A percentile compares a stretch with the other conserved stretches of the same genome.
These are phyloP conservation scores for Monoplex corrugatus DNA, from an alignment of 2,888 invertebrate genomes.

Conservation along the genomic window DNA sequence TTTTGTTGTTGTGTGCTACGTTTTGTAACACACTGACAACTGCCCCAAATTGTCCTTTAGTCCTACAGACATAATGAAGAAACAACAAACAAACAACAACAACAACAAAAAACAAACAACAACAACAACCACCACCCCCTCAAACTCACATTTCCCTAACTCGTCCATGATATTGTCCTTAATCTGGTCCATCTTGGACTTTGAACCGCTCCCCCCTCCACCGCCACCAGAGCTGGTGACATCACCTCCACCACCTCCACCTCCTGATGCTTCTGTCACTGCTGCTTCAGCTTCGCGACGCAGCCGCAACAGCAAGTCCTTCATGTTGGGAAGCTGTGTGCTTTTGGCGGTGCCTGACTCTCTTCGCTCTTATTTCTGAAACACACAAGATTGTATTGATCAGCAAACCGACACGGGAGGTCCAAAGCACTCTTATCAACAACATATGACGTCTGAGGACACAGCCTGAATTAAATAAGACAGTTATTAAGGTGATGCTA, in stretches of 20 bases:
- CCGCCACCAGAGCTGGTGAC: conserved; percentile 48
- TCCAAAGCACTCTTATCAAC: background rate
- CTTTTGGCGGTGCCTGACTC: too few species aligned
- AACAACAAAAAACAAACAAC: too few species aligned
- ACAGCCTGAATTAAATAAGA: background rate
- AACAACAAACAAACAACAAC: background rate
- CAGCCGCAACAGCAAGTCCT: conserved; percentile 57
- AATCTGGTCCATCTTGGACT: conserved; percentile 62
- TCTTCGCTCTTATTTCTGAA: too few species aligned
- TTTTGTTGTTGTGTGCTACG: background rate
- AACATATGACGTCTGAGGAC: background rate
- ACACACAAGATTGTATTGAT: background rate
- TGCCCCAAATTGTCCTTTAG: background rate
- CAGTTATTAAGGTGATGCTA: too few species aligned
- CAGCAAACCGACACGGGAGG: too few species aligned
- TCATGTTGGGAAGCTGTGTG: conserved; percentile 52
- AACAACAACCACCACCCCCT: background rate
- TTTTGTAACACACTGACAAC: background rate
- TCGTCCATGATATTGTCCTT: conserved; percentile 68
- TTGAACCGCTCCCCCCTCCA: conserved; percentile 44
- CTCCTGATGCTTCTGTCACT: conserved; percentile 50
- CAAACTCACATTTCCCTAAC: conserved; percentile 66
- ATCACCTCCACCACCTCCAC: conserved; percentile 52
- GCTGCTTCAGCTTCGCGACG: conserved; percentile 57
- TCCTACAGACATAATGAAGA: background rate